Base-by-base conservation (phyloP, 92 coral and sea anemone genomes). In the Palythoa grandiflora region DNA sequence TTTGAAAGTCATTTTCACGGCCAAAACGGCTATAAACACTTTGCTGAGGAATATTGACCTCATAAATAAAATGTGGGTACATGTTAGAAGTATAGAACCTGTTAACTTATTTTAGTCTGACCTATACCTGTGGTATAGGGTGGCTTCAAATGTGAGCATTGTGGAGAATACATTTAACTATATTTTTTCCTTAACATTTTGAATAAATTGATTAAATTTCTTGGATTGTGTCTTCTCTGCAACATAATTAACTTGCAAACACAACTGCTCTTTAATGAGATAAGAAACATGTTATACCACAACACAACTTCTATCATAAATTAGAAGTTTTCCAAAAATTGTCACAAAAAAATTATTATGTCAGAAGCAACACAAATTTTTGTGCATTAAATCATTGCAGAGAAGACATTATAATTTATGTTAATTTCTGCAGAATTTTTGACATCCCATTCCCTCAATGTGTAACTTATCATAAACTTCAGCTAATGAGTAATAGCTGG, bases 371-470 rank as follows among this genome's bases (percentile, higher is more conserved):
- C 16, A 54, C 61, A 54, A 54, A 54, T 54, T 54, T 40, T 54
- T 54, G 61, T 54, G 61, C 61, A 54, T 54, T 54, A 54, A 52
- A 54, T 54, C 61, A 8, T 54, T 54, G 61, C 61, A 54, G 61
- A 54, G 61, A 54, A 54, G 12, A 54, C 61, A 54, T 54, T 54
- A n/a, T n/a, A n/a, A n/a, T n/a, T n/a, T n/a, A n/a, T n/a, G n/a
- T 76, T 51, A 76, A 52, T 17, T 76, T 76, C 19, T 76, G 80
- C 63, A 76, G 80, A 52, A 76, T 76, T 50, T 76, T 76, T 76
- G 80, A 76, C 61, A 76, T 76, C 51, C 80, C 80, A 76, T 76
- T 76, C 80, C 80, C 80, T 76, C 19, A 76, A 51, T 51, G 9
- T 76, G 80, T 17, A 51, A 76, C 65, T 76, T 76, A 76, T 76